These are phyloP conservation scores for Grus americana DNA, from an alignment of 2,113 vertebrate species.

Conservation along the genomic window DNA sequence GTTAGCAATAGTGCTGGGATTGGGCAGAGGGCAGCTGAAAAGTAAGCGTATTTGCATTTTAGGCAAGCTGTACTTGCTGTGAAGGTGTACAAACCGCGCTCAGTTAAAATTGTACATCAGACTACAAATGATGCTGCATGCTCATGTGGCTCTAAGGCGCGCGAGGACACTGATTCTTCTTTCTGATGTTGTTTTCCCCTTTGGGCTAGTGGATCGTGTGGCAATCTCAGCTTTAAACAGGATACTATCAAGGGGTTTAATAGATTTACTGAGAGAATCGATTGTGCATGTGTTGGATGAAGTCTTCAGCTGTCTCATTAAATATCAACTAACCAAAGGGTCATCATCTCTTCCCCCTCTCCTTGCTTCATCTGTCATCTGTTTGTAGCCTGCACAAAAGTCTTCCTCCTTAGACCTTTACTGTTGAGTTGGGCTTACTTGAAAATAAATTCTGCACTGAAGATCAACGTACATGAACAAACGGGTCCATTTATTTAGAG, in stretches of 20 bases:
- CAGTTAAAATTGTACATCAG: rapidly evolving
- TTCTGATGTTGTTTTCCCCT: not conserved
- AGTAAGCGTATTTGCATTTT: not conserved
- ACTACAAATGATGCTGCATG: rapidly evolving
- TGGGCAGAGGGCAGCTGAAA: not conserved
- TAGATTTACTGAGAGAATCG: not conserved
- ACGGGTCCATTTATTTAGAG: not conserved
- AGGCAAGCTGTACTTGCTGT: not conserved
- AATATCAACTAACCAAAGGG: not conserved
- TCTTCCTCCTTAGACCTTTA: not conserved
- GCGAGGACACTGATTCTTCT: not conserved
- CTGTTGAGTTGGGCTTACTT: not conserved
- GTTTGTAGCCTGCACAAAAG: not conserved
- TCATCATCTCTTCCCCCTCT: not conserved
- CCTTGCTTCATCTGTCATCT: not conserved
- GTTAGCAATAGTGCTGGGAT: not conserved
- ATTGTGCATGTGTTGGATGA: not conserved
- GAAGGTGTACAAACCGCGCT: not conserved
- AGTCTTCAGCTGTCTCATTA: not conserved
- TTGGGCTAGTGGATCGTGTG: not conserved
- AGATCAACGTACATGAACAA: not conserved
- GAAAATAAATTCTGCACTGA: not conserved
- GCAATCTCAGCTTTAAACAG: not conserved
- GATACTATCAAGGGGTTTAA: not conserved
- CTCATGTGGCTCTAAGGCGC: not conserved